Base-by-base conservation (phyloP, 1,140 invertebrate genomes). In the Leptinotarsa undecemlineata region DNA sequence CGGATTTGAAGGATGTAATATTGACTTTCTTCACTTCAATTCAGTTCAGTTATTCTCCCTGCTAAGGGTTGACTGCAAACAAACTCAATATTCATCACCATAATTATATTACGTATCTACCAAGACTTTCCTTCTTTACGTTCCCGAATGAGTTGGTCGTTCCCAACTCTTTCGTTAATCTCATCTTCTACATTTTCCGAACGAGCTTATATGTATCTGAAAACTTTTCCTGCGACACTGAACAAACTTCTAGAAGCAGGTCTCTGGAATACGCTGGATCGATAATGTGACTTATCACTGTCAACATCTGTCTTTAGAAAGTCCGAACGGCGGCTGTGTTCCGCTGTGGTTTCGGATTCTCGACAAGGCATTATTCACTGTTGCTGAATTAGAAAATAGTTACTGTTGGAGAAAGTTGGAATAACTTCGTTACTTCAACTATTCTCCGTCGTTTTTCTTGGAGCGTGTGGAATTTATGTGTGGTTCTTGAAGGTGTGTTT, bases 231-330 rank as follows among this genome's bases (percentile, higher is more conserved):
- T 74, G 57, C 73, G 60, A 74, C 47, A 21, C 66, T 60, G 60
- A 48, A 17, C 42, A 17, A 70, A 71, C 21, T 60, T 70, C 5
- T 71, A 6, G 66, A 26, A 74, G 47, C 70, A 73, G 76, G 69
- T 74, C 75, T 74, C 64, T 60, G 61, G 68, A 70, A 72, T 70
- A 69, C 73, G 19, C 67, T 20, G 48, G n/a, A 64, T 57, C 76
- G 71, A 74, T 76, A 75, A 69, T 67, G 66, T 77, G 51, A 57
- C 51, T 57, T 57, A 57, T 57, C 51, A 57, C 51, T 57, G 51
- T 57, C 51, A 79, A 74, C 79, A 80, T 79, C 77, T 80, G 79
- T 79, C 78, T 77, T 77, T 76, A 75, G n/a, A 76, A 80, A 80
- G 77, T 78, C 78, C 71, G 57, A 63, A 71, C 51, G 67, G 19